These are phyloP conservation scores for Gnathonemus echidnorhynchus DNA, from an alignment of 2,113 vertebrate genomes.

Conservation along the genomic window DNA sequence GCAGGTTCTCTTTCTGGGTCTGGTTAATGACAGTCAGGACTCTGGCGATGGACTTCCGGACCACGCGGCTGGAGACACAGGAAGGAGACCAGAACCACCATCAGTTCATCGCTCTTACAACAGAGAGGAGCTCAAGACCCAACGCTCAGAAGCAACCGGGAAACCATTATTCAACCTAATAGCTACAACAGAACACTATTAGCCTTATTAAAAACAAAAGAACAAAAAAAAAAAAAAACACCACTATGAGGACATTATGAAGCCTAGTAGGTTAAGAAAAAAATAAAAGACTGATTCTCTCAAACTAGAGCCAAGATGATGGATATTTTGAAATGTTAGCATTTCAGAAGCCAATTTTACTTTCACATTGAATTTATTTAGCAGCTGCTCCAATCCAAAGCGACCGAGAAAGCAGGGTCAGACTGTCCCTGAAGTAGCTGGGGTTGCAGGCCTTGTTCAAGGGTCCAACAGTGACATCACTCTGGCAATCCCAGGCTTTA, in stretches of 20 bases:
- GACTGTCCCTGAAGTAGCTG: neutral
- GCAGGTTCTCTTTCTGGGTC: slow-evolving; percentile 96
- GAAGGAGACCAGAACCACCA: neutral
- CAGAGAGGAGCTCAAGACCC: neutral
- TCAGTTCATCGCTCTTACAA: slow-evolving; percentile 59
- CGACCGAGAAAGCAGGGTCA: neutral
- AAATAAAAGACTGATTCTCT: neutral
- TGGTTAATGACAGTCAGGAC: slow-evolving; percentile 97
- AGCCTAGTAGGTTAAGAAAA: neutral
- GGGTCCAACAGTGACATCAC: neutral
- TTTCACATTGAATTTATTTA: neutral
- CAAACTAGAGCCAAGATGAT: neutral
- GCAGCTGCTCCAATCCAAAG: neutral
- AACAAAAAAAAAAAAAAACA: neutral
- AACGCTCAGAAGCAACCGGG: neutral
- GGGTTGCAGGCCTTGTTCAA: neutral
- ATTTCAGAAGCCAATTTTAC: neutral
- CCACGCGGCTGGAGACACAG: slow-evolving; percentile 71
- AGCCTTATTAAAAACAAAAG: neutral
- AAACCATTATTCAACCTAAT: neutral
- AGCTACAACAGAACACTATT: neutral
- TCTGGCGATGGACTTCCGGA: slow-evolving; percentile 93
- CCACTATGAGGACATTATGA: neutral
- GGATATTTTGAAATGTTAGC: neutral
- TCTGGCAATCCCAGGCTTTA: neutral